A percentile compares a stretch with the other conserved stretches of the same genome.
phyloP scores from a whole-genome alignment of 1,140 invertebrate species.

The Apis cerana region DNA sequence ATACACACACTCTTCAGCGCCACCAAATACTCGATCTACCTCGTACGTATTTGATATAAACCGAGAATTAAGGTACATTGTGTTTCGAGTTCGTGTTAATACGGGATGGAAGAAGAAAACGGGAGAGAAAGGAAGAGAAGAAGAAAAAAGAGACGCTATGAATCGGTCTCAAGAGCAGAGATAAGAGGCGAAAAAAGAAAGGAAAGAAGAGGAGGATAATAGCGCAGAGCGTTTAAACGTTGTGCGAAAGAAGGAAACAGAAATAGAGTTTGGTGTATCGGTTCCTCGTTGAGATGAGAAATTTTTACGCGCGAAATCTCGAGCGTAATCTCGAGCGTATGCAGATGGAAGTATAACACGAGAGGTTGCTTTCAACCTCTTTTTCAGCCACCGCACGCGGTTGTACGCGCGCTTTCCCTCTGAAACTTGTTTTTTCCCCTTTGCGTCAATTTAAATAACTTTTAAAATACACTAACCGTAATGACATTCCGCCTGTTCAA shows the following conservation, averaged over 20 bases:
- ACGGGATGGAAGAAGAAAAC: too few relatives aligned
- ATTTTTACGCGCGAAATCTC: constrained; percentile 23
- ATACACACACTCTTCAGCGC: too few relatives aligned
- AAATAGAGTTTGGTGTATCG: constrained; percentile 16
- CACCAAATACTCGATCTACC: too few relatives aligned
- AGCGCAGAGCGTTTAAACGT: background rate
- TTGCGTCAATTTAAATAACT: constrained; percentile 2
- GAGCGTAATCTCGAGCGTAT: background rate
- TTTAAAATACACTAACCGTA: background rate
- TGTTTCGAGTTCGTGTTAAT: too few relatives aligned
- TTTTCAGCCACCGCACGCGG: background rate
- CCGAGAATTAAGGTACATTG: too few relatives aligned
- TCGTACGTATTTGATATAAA: too few relatives aligned
- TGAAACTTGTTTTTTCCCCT: background rate
- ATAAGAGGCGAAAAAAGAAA: background rate
- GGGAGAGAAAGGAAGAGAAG: background rate
- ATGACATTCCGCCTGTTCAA: background rate
- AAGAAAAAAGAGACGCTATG: background rate
- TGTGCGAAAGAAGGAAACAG: background rate
- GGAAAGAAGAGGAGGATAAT: background rate
- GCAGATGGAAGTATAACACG: too few relatives aligned
- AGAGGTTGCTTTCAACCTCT: background rate
- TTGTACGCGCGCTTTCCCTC: background rate
- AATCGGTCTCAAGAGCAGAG: too few relatives aligned
- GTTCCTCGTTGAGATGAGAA: constrained; percentile 20